These are phyloP conservation scores for Corbicula japonica DNA, from an alignment of 2,888 invertebrate species.

Conservation along the genomic window DNA sequence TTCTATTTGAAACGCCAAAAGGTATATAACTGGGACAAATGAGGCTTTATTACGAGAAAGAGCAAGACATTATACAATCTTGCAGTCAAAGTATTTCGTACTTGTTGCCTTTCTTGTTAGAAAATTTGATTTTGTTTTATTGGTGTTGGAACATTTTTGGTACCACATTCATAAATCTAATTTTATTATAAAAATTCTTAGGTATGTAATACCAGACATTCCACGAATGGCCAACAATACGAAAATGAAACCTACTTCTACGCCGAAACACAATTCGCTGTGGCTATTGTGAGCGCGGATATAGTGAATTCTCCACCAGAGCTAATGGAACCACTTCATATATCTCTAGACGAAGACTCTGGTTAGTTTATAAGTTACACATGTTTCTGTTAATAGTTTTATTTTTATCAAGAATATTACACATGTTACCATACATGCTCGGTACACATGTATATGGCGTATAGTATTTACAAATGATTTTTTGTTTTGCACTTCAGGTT, in stretches of 20 bases:
- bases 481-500: background rate
- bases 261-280: constrained; percentile 61
- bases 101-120: too few relatives aligned
- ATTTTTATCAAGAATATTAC: background rate
- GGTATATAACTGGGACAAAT: too few relatives aligned
- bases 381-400: background rate
- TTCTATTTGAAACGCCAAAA: too few relatives aligned
- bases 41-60: too few relatives aligned
- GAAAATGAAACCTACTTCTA: constrained; percentile 34
- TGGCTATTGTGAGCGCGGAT: constrained; percentile 49
- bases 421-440: background rate
- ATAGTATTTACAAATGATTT: background rate
- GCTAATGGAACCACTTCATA: constrained; percentile 21
- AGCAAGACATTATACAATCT: too few relatives aligned
- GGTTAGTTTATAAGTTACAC: background rate
- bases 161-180: too few relatives aligned
- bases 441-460: background rate
- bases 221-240: background rate
- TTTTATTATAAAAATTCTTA: too few relatives aligned
- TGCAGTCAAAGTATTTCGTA: too few relatives aligned
- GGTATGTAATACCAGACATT: constrained; percentile 13
- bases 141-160: too few relatives aligned
- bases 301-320: constrained; percentile 61
- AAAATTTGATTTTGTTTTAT: too few relatives aligned
- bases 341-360: constrained; percentile 25